Conservation (phyloP, 2,113 vertebrate species). For the Callipepla squamata region DNA sequence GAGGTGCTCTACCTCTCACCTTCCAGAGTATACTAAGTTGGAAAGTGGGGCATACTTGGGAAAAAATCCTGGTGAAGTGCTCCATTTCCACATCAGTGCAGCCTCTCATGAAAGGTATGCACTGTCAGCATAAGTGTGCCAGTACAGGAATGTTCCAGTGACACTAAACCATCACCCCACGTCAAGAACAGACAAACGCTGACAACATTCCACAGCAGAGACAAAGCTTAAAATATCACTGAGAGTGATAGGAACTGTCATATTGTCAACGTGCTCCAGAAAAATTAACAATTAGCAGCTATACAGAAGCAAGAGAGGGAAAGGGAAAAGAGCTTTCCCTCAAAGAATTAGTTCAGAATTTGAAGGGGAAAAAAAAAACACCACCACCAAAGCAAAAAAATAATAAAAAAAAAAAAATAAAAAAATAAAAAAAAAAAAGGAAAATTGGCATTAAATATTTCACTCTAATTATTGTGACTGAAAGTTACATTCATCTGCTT, state of each 20-base stretch:
- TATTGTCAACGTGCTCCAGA: fast-evolving
- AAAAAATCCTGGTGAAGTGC: not conserved
- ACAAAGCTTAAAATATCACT: not conserved
- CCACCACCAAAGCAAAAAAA: not conserved
- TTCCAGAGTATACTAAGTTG: not conserved
- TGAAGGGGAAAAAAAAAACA: not conserved
- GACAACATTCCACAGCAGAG: not conserved
- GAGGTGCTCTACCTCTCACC: not conserved
- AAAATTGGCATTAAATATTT: not conserved
- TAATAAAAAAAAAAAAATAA: not conserved
- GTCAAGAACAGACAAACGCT: not conserved
- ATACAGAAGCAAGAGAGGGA: not conserved
- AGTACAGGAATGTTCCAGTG: not conserved
- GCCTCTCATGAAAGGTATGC: not conserved
- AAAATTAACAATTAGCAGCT: not conserved
- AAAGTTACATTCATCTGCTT: not conserved
- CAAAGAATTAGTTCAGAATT: not conserved
- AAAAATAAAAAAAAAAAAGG: not conserved
- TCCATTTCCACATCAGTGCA: not conserved
- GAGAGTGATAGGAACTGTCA: not conserved
- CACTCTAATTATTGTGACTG: not conserved
- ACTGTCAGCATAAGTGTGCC: not conserved
- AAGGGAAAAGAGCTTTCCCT: not conserved
- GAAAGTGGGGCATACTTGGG: not conserved
- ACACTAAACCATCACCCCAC: not conserved